Percentiles rank a stretch among this genome's conserved stretches.
Evolutionary conservation across 1,140 invertebrate species (phyloP).

Genomic region (Acromyrmex charruanus): DNA sequence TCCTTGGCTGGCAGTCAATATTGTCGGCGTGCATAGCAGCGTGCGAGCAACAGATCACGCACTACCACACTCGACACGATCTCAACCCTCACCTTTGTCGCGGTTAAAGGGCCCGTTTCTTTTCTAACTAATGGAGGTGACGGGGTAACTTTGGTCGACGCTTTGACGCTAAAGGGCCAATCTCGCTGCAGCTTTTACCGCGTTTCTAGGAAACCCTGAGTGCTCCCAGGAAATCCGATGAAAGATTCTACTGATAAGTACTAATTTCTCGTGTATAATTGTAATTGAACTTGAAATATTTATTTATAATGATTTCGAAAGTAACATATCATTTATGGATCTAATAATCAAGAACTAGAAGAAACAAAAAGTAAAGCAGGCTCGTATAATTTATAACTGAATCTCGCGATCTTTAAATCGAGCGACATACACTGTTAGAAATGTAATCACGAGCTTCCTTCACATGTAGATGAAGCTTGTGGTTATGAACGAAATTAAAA

Average conservation of each 20-base stretch:
- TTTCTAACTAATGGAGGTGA: conserved; percentile 55
- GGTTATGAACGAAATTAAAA: too few relatives aligned
- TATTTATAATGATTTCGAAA: not conserved
- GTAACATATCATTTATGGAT: not conserved
- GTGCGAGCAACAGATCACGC: conserved; percentile 84
- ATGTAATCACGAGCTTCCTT: too few relatives aligned
- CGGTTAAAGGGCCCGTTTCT: conserved; percentile 43
- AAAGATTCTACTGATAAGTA: conserved; percentile 23
- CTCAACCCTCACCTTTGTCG: conserved; percentile 56
- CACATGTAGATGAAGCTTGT: too few relatives aligned
- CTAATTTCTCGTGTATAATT: conserved; percentile 12
- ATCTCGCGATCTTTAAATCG: not conserved
- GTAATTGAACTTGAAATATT: not conserved
- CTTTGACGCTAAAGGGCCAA: conserved; percentile 59
- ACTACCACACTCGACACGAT: conserved; percentile 58
- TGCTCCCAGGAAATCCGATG: conserved; percentile 52
- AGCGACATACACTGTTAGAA: not conserved
- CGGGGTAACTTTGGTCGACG: conserved; percentile 51
- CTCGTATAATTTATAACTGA: not conserved
- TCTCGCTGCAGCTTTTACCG: conserved; percentile 47
- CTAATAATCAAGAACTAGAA: not conserved
- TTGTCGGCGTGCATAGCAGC: conserved; percentile 80
- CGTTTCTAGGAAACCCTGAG: conserved; percentile 34
- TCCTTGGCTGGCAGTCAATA: conserved; percentile 84
- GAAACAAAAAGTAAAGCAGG: not conserved